Evolutionary conservation across 1,140 invertebrate genomes (phyloP), one percentile per base, ranked within the genome.

Genomic region (Caenorhabditis briggsae): DNA sequence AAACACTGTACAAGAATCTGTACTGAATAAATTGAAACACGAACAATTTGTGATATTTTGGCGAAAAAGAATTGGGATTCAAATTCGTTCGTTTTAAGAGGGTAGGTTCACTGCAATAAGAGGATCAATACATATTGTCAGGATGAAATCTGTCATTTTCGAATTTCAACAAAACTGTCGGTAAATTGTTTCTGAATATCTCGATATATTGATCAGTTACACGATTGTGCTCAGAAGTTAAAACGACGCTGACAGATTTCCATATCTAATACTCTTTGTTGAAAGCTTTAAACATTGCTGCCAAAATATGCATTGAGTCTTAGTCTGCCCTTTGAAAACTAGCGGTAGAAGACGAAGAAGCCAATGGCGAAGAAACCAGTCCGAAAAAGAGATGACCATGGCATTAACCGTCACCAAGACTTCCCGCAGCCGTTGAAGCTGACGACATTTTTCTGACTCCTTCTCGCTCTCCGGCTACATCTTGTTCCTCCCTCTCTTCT

Each of bases 261-360:
- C 25, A 12, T 16, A 25, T 65, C 50, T 8, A 53, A 14, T 11
- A 2, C 50, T 53, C 18, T 65, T 12, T 65, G 6, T 65, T 65
- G 20, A 65, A 33, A 65, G 11, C 61, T 33, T 33, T 14, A 65
- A 65, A 14, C 50, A 33, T 33, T 33, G 33, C 33, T 33, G 23
- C 70, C 20, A 78, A 50, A 78, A 78, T 50, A 78, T 78, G 43
- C n/a, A 53, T 78, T 78, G 70, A 78, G 70, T 78, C 70, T 46
- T 14, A 41, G 41, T 12, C 3, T 50, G 70, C 12, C 46, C 61
- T 25, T 23, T 33, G 23, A 41, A 25, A 65, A 65, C 41, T 70
- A 14, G 46, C 70, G 70, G 18, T 78, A 78, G 46, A 23, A 9
- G 41, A 65, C 16, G 61, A 65, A 65, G 61, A 65, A 65, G 61